Base-by-base conservation (phyloP, 2,888 invertebrate species). In the Timandra comae region DNA sequence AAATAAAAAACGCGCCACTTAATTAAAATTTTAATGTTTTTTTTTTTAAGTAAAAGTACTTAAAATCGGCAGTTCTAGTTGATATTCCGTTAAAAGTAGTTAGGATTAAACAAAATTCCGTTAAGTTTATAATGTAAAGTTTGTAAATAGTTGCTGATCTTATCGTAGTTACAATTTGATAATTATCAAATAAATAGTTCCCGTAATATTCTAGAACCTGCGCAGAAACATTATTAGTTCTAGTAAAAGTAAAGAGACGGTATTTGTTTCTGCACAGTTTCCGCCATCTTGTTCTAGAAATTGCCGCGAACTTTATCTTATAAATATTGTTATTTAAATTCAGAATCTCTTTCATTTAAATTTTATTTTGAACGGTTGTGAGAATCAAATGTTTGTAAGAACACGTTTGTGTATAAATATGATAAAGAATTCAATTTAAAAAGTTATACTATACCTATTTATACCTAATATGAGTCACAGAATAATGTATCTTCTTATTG, bases 21-120 rank as follows among this genome's bases (percentile, higher is more conserved):
- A n/a, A n/a, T n/a, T n/a, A n/a, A n/a, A n/a, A n/a, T n/a, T n/a
- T n/a, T n/a, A n/a, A n/a, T n/a, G n/a, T n/a, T n/a, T n/a, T n/a
- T n/a, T n/a, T n/a, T n/a, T n/a, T n/a, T n/a, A n/a, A n/a, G n/a
- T n/a, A n/a, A n/a, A 24, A 36, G 46, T 42, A 46, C 46, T 43
- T 38, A 24, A 46, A 34, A 41, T 38, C 38, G 36, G 36, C 32
- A 38, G 38, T 25, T 16, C 27, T 44, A 46, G 32, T 26, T 30
- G 7, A 42, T 42, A 52, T 55, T 48, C 42, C 20, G 35, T 42
- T 49, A 10, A n/a, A 40, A 54, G 50, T 63, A 63, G 63, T 50
- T 63, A 63, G 63, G 63, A 40, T 54, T 49, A 48, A 46, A 59
- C 49, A 43, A 52, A 53, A 54, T 52, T 56, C 40, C 43, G 56